These are phyloP conservation scores for Micromys minutus DNA, from an alignment of 2,113 vertebrate species.

Conservation along the genomic window DNA sequence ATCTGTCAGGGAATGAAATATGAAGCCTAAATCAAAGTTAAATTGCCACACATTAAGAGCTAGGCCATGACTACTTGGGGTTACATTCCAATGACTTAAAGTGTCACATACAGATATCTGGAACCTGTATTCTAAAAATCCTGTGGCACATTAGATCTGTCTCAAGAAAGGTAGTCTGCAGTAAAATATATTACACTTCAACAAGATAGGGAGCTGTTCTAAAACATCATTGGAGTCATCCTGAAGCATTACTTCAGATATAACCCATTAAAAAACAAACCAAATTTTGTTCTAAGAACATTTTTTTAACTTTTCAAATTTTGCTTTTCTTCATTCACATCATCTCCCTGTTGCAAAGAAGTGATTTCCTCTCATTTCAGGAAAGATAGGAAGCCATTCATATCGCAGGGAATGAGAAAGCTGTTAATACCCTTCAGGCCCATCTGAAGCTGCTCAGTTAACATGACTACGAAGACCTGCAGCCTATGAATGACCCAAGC, in stretches of 20 bases:
- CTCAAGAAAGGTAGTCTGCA: neutral
- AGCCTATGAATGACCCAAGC: slow-evolving; percentile 58
- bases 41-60: neutral
- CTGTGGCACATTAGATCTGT: too few species aligned
- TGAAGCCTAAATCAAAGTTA: neutral
- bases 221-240: neutral
- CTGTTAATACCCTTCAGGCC: slow-evolving; percentile 24
- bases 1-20: neutral
- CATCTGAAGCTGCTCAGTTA: slow-evolving; percentile 33
- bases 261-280: neutral
- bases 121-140: neutral
- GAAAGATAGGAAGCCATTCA: neutral
- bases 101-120: neutral
- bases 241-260: neutral
- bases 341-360: neutral
- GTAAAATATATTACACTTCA: neutral
- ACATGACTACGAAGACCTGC: slow-evolving; percentile 34
- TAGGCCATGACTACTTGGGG: neutral
- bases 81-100: neutral
- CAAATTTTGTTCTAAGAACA: neutral
- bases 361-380: neutral
- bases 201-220: neutral
- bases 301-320: slow-evolving; percentile 16
- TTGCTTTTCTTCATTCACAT: neutral
- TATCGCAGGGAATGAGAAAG: neutral